phyloP scores from a whole-genome alignment of 2,113 vertebrate genomes.

The Blennius ocellaris region DNA sequence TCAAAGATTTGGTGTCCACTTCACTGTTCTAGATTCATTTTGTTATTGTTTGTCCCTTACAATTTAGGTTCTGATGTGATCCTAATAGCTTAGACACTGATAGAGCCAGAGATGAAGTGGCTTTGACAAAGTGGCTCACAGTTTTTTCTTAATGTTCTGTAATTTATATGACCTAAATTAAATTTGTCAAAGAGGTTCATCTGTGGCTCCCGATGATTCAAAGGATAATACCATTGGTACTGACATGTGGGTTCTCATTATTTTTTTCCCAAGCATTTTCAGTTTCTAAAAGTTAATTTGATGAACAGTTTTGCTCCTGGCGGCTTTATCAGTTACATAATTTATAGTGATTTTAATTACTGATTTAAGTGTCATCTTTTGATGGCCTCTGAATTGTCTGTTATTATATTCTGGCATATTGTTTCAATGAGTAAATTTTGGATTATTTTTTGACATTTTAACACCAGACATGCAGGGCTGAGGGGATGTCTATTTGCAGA shows the following conservation, averaged over 20 bases:
- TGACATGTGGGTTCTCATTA: conserved; percentile 57
- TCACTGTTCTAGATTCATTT: conserved; percentile 77
- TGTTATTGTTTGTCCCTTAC: conserved; percentile 76
- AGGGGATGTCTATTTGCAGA: too few species aligned
- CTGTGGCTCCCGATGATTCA: conserved; percentile 68
- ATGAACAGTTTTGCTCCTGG: too few species aligned
- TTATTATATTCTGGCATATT: too few species aligned
- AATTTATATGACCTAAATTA: conserved; percentile 24
- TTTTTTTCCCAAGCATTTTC: conserved; percentile 8
- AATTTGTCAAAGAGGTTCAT: conserved; percentile 61
- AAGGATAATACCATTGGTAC: conserved; percentile 76
- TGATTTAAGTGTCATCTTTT: too few species aligned
- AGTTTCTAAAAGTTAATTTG: too few species aligned
- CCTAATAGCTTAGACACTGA: conserved; percentile 56
- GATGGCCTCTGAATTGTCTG: too few species aligned
- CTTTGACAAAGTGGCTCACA: conserved; percentile 49
- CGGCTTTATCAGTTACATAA: too few species aligned
- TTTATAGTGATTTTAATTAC: too few species aligned
- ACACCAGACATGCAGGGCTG: too few species aligned
- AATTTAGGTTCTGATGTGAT: conserved; percentile 67
- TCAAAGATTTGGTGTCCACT: conserved; percentile 80
- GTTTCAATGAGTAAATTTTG: too few species aligned
- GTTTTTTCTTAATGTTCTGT: conserved; percentile 11
- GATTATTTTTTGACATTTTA: too few species aligned
- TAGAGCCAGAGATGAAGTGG: conserved; percentile 67